These are phyloP conservation scores for Zelleria hepariella DNA, from an alignment of 2,888 invertebrate genomes.

Conservation along the genomic window DNA sequence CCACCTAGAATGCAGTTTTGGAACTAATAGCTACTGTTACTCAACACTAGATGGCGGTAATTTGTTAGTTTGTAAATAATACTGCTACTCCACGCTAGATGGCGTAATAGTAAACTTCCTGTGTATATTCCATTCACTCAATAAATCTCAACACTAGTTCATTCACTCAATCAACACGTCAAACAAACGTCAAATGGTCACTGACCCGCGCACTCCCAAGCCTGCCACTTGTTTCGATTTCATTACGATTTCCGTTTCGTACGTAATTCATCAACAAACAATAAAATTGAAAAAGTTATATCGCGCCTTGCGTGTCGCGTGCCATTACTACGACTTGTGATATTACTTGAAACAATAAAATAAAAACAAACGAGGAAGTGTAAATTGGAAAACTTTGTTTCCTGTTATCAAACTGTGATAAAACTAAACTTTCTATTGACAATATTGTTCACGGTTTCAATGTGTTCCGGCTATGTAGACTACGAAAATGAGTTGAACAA, in stretches of 20 bases:
- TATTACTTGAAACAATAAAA: not conserved
- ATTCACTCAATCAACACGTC: not conserved
- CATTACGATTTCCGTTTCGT: not conserved
- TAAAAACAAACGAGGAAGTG: not conserved
- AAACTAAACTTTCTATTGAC: constrained; percentile 2
- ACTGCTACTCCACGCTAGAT: not conserved
- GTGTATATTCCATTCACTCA: not conserved
- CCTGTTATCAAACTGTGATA: not conserved
- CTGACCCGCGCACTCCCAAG: not conserved
- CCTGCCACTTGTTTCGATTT: not conserved
- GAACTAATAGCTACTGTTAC: not conserved
- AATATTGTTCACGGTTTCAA: not conserved
- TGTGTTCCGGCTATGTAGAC: not conserved
- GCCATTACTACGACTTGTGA: not conserved
- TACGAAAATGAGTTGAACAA: constrained; percentile 59
- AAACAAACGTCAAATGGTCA: not conserved
- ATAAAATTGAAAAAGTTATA: not conserved
- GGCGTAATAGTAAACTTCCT: not conserved
- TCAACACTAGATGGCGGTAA: not conserved
- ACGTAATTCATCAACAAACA: not conserved
- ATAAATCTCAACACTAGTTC: not conserved
- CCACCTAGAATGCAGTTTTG: not conserved
- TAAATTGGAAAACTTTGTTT: not conserved
- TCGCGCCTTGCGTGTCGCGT: not conserved
- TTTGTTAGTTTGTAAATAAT: not conserved